Percentiles rank a stretch among this genome's conserved stretches.
Evolutionary conservation across 37 sponge, comb jelly and placozoan genomes (phyloP).

Genomic region (Oscarella lobularis): DNA sequence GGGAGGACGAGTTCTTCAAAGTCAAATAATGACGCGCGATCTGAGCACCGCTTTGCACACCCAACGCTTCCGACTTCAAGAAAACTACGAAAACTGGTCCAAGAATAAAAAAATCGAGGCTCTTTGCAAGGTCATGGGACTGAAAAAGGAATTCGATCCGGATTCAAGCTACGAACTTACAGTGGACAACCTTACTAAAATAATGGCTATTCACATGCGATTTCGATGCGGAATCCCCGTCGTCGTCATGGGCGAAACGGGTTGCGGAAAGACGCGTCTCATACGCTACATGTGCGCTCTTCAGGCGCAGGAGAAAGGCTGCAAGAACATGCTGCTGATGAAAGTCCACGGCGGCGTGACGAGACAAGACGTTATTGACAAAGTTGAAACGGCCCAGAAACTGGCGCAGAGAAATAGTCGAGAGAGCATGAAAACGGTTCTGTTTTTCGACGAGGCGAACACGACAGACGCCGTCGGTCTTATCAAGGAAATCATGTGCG

Average conservation of each 20-base stretch:
- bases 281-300: conserved; percentile 18
- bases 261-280: conserved; percentile 38
- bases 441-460: conserved; percentile 68
- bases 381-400: conserved; percentile 27
- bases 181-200: conserved; percentile 63
- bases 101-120: conserved; percentile 20
- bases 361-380: conserved; percentile 17
- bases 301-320: conserved; percentile 4
- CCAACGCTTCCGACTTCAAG: conserved; percentile 35
- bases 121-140: conserved; percentile 27
- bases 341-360: conserved; percentile 65
- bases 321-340: conserved; percentile 46
- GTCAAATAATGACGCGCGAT: background rate
- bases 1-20: background rate
- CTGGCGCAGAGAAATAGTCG: conserved; percentile 11
- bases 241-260: conserved; percentile 44
- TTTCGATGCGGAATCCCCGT: conserved; percentile 57
- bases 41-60: background rate
- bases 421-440: conserved; percentile 24
- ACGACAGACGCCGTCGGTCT: conserved; percentile 40
- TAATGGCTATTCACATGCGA: conserved; percentile 84
- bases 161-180: conserved; percentile 61
- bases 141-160: conserved; percentile 42
- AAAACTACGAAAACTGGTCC: conserved; percentile 34
- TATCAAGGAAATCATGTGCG: conserved; percentile 53